Conservation (phyloP, 2,888 invertebrate species). For the Malachius bipustulatus region DNA sequence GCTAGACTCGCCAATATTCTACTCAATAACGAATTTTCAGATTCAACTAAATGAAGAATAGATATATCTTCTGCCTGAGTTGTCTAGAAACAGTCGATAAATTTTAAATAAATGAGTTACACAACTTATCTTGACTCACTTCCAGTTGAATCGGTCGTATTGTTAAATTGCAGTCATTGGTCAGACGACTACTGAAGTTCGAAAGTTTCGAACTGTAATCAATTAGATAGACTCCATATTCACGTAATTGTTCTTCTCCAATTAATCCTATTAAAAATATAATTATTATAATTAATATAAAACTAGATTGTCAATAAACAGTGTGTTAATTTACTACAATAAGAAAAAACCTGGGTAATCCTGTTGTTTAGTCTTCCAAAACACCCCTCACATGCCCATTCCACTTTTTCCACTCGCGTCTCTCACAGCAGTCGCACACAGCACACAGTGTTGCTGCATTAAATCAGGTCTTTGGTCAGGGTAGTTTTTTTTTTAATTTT, state of each 20-base stretch:
- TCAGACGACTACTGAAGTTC: constrained; percentile 30
- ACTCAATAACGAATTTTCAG: constrained; percentile 71
- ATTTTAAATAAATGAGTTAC: constrained; percentile 26
- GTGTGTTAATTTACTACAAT: no score
- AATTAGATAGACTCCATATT: constrained; percentile 42
- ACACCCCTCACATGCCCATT: no score
- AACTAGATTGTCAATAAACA: no score
- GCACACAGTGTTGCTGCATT: no score
- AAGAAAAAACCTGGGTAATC: neutral
- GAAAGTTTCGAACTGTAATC: constrained; percentile 28
- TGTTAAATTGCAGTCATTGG: constrained; percentile 20
- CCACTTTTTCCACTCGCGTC: no score
- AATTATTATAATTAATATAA: constrained; percentile 9
- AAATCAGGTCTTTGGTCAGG: no score
- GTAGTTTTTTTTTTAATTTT: no score
- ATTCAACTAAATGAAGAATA: constrained; percentile 59
- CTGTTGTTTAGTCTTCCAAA: neutral
- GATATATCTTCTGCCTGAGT: constrained; percentile 59
- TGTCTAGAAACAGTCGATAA: no score
- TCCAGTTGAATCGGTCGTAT: constrained; percentile 13
- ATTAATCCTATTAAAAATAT: constrained; percentile 33
- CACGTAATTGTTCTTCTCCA: constrained; percentile 42
- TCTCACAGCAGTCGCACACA: no score
- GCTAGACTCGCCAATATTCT: constrained; percentile 70
- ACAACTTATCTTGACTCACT: constrained; percentile 4